Conservation (phyloP, 2,113 vertebrate species). For the Leucosticte australis region DNA sequence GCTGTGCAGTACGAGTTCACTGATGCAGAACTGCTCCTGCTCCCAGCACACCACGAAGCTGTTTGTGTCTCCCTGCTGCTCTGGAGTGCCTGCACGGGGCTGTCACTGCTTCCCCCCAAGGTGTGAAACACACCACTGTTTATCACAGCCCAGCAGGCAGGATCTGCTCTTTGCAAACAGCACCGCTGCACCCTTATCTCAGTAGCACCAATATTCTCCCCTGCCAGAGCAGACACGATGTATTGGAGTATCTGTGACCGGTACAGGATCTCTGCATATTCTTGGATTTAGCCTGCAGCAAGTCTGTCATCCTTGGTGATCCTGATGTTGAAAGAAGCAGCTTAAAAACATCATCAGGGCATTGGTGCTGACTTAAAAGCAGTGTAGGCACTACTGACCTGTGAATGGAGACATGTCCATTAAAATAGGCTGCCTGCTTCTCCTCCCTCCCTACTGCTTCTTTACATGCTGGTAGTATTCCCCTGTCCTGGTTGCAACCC, state of each 20-base stretch:
- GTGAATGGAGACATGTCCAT: background rate
- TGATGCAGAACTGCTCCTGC: background rate
- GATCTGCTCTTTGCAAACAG: background rate
- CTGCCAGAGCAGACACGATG: conserved; percentile 31
- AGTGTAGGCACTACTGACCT: background rate
- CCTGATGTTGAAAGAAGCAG: background rate
- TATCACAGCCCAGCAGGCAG: conserved; percentile 44
- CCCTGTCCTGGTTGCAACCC: background rate
- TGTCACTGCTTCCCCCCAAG: background rate
- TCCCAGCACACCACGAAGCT: background rate
- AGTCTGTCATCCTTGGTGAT: conserved; percentile 19
- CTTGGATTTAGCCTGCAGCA: conserved; percentile 41
- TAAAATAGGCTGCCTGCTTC: background rate
- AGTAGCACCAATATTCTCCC: conserved; percentile 5
- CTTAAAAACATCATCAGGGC: background rate
- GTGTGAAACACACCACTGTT: background rate
- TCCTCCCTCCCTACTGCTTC: background rate
- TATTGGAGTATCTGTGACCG: background rate
- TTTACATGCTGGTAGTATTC: background rate
- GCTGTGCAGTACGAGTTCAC: background rate
- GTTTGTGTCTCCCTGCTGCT: background rate
- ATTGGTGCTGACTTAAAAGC: background rate
- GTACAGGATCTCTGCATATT: conserved; percentile 26
- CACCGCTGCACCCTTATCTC: conserved; percentile 20
- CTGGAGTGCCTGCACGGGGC: background rate